Conservation (phyloP, 2,797 vertebrate genomes). For the Ambastaia sidthimunki region DNA sequence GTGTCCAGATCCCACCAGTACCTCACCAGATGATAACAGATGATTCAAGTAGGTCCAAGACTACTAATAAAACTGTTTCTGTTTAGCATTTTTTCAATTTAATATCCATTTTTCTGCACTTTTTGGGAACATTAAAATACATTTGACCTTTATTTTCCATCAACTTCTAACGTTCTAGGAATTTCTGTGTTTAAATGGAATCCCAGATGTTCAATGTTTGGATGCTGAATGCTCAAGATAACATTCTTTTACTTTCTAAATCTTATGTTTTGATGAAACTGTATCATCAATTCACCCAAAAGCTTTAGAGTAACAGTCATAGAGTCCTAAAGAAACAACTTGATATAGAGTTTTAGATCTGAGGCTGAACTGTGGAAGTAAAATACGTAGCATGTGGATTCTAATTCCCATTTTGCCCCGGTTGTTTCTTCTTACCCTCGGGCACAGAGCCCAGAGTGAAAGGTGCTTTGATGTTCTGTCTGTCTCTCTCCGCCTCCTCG, state of each 20-base stretch:
- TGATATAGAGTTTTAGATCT: not conserved
- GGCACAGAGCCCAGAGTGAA: conserved; percentile 77
- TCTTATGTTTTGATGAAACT: no score
- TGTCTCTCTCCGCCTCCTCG: conserved; percentile 89
- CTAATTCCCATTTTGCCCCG: conserved; percentile 83
- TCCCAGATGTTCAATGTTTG: not conserved
- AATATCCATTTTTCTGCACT: no score
- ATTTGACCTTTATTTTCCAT: no score
- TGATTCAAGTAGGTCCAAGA: no score
- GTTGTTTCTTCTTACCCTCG: conserved; percentile 80
- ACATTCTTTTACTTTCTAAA: no score
- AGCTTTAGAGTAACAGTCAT: not conserved
- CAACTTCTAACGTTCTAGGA: no score
- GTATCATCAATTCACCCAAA: conserved; percentile 9
- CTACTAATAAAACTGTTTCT: not conserved
- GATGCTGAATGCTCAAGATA: no score
- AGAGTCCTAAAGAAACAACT: not conserved
- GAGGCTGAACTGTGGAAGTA: not conserved
- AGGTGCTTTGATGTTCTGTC: conserved; percentile 88
- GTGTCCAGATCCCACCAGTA: not conserved
- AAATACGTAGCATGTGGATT: not conserved
- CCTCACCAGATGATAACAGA: not conserved
- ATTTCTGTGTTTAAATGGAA: not conserved
- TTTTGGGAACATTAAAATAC: not conserved
- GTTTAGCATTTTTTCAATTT: no score